Base-by-base conservation (phyloP, 2,113 vertebrate species). In the Psilopsiagon aymara region DNA sequence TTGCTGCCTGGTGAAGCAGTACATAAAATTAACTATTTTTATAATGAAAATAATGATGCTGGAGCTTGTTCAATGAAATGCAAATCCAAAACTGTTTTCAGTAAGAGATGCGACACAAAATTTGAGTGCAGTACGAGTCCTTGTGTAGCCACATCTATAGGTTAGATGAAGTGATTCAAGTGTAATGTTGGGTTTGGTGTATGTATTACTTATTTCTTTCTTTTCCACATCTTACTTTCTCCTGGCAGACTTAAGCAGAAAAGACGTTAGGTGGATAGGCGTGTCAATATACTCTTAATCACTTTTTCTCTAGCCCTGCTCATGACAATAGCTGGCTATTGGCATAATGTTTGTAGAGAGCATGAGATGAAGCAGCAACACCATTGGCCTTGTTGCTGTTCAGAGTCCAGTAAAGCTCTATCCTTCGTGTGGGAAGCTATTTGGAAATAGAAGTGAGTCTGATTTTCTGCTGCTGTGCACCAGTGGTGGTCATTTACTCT, bases 211-310 rank as follows among this genome's bases (percentile, higher is more conserved):
- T 43, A 31, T 11, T 29, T 75, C 11, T 44, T 71, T 37, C 37
- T 82, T 39, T 68, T 43, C 31, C 12, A 19, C 14, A 43, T 53
- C 49, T 60, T 69, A 11, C 12, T 7, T 20, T 47, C 3, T 44
- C 14, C 52, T 57, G 1, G 1, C 0, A 0, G 19, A 57, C 11
- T 19, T 28, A 9, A 29, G 33, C 0, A 68, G 29, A 76, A 53
- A 57, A 55, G 6, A 4, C 9, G 3, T 59, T 67, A 66, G 35
- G 13, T 41, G 59, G 73, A 59, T 29, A 44, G 9, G 16, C 82
- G 20, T 9, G 7, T 55, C 35, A 44, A 9, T 43, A 39, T 43
- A 5, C 25, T 67, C 63, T 66, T 70, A 76, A 60, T 60, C n/a
- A 28, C 41, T 1, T 0, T 51, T 90, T 52, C 29, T 37, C 43